These are phyloP conservation scores for Macroglossus sobrinus DNA, from an alignment of 2,113 vertebrate genomes.

Conservation along the genomic window DNA sequence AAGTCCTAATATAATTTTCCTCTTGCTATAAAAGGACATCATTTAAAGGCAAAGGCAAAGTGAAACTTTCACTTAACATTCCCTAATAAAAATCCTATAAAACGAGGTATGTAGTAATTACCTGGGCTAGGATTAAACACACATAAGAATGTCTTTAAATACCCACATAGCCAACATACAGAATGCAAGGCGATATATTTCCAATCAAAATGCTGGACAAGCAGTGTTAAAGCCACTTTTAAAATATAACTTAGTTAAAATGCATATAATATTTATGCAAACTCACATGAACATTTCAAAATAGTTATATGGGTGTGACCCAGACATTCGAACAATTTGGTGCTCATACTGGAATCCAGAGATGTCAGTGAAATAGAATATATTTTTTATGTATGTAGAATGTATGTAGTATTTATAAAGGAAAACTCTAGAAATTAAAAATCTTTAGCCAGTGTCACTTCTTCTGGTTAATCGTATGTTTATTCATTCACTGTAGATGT, in stretches of 20 bases:
- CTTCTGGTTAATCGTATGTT: background rate
- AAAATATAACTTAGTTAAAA: background rate
- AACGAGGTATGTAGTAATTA: constrained; percentile 49
- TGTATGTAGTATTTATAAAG: background rate
- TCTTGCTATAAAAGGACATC: constrained; percentile 8
- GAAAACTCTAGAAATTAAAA: background rate
- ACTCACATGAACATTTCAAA: background rate
- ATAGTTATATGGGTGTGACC: background rate
- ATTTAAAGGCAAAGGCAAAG: constrained; percentile 45
- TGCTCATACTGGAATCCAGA: background rate
- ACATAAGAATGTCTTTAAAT: constrained; percentile 38
- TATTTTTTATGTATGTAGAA: background rate
- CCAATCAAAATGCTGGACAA: background rate
- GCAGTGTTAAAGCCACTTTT: background rate
- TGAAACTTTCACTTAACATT: background rate
- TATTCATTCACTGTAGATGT: background rate
- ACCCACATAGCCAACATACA: background rate
- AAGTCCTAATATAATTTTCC: constrained; percentile 22
- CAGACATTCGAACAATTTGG: background rate
- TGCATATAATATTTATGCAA: background rate
- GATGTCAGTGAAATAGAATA: background rate
- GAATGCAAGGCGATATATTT: background rate
- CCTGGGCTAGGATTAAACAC: background rate
- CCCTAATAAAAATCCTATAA: constrained; percentile 47
- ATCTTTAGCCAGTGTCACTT: background rate